Percentiles rank a stretch among this genome's conserved stretches.
Conservation (phyloP, 2,113 vertebrate species). For the Sander lucioperca region DNA sequence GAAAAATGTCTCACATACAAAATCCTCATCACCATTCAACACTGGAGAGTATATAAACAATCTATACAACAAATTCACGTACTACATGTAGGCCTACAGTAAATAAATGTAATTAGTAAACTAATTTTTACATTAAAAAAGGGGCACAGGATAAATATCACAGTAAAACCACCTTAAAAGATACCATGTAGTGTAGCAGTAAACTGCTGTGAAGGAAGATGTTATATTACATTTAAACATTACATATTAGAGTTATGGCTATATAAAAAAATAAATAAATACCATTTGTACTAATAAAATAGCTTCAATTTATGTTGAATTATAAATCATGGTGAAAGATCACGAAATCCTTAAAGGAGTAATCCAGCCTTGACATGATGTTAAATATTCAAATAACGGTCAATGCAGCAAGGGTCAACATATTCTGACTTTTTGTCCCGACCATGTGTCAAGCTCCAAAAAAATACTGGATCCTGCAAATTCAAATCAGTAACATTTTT, state of each 20-base stretch:
- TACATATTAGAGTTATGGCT: not conserved
- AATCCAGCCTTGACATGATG: not conserved
- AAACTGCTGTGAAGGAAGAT: not conserved
- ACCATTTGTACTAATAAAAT: not conserved
- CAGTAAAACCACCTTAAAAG: too few relatives aligned
- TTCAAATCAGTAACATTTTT: not conserved
- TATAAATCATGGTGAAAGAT: not conserved
- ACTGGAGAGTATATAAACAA: not conserved
- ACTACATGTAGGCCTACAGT: not conserved
- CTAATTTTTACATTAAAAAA: not conserved
- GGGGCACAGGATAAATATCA: not conserved
- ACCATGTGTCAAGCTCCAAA: not conserved
- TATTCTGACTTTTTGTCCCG: not conserved
- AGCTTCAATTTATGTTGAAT: not conserved
- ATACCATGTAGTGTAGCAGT: not conserved
- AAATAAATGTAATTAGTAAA: not conserved
- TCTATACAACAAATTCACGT: not conserved
- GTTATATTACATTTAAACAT: not conserved
- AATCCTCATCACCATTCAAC: not conserved
- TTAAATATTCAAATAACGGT: not conserved
- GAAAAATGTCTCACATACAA: not conserved
- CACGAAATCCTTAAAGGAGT: not conserved
- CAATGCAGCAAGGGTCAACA: not conserved
- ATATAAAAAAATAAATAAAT: not conserved
- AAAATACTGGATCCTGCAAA: conserved; percentile 1